Conservation (phyloP, 2,113 vertebrate species). For the Orcinus orca region DNA sequence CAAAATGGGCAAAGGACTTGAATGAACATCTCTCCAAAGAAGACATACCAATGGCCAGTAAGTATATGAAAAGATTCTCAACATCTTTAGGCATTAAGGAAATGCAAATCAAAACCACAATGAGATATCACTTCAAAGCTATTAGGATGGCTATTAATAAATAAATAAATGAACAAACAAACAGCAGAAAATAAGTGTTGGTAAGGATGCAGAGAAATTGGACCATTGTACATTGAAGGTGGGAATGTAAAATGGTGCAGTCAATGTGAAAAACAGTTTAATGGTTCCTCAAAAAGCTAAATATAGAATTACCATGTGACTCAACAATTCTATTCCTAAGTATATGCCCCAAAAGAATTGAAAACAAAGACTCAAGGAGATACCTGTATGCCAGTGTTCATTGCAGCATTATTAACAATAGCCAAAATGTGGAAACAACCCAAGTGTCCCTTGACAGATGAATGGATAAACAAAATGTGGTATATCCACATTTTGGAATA, state of each 20-base stretch:
- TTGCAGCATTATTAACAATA: not conserved
- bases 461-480: not conserved
- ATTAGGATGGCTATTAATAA: not conserved
- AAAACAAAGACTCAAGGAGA: not conserved
- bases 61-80: not conserved
- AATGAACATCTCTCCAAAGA: not conserved
- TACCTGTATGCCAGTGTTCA: not conserved
- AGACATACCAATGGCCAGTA: not conserved
- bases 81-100: not conserved
- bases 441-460: not conserved
- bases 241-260: not conserved
- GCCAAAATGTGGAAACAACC: not conserved
- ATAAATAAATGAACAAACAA: not conserved
- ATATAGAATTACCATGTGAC: not conserved
- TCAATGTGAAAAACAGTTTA: not conserved
- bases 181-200: not conserved
- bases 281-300: not conserved
- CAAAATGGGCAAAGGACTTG: not conserved
- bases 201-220: not conserved
- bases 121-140: not conserved
- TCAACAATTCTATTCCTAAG: not conserved
- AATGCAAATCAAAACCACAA: not conserved
- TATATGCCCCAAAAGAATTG: not conserved
- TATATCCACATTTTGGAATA: too few species aligned
- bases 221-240: not conserved